Percentiles rank a stretch among this genome's conserved stretches.
phyloP scores from a whole-genome alignment of 2,888 invertebrate genomes.

The Phengaris arion region DNA sequence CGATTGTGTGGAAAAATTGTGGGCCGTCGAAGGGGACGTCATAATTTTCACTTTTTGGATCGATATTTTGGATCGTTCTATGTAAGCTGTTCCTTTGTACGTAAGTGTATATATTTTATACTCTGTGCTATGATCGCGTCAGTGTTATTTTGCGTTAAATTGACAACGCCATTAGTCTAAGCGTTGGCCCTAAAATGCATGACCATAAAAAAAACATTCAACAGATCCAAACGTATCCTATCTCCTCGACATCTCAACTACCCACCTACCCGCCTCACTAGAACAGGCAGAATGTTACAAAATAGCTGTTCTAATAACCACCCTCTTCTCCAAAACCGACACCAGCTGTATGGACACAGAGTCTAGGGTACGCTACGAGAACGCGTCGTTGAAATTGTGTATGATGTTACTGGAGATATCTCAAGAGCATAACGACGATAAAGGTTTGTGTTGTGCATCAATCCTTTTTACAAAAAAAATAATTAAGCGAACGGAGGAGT shows the following conservation, averaged over 20 bases:
- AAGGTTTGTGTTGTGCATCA: slow-evolving; percentile 47
- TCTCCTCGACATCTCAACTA: slow-evolving; percentile 60
- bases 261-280: slow-evolving; percentile 51
- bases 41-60: too few relatives aligned
- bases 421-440: slow-evolving; percentile 57
- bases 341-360: slow-evolving; percentile 41
- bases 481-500: too few relatives aligned
- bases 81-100: too few relatives aligned
- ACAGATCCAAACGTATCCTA: slow-evolving; percentile 61
- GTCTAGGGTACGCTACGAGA: slow-evolving; percentile 52
- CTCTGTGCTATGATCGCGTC: too few relatives aligned
- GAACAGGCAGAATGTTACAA: slow-evolving; percentile 56
- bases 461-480: too few relatives aligned
- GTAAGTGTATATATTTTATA: too few relatives aligned
- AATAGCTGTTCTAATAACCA: slow-evolving; percentile 58
- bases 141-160: too few relatives aligned
- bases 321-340: slow-evolving; percentile 56
- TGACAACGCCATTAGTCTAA: too few relatives aligned
- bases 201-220: background rate
- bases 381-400: slow-evolving; percentile 61
- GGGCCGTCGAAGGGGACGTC: too few relatives aligned
- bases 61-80: too few relatives aligned
- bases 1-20: too few relatives aligned
- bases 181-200: too few relatives aligned
- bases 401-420: slow-evolving; percentile 57